Evolutionary conservation across 2,888 invertebrate species (phyloP).

Genomic region (Drosophila mulleri): DNA sequence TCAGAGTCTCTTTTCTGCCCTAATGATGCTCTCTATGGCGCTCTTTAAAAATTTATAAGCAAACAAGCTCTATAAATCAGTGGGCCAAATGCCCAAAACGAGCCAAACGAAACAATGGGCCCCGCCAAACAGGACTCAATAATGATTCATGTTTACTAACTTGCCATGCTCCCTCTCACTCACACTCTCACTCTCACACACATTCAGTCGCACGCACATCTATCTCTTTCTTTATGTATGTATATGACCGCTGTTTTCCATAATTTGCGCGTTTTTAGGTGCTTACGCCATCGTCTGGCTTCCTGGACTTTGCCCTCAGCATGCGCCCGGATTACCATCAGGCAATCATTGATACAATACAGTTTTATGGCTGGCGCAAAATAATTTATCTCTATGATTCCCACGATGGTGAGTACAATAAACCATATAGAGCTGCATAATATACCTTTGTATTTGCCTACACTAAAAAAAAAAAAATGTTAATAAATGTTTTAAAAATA

Average conservation of each 20-base stretch:
- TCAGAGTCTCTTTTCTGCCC: conserved; percentile 3
- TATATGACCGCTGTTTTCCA: conserved; percentile 62
- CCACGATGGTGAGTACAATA: conserved; percentile 89
- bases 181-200: background rate
- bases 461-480: background rate
- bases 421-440: background rate
- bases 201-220: background rate
- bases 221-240: conserved; percentile 1
- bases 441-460: conserved; percentile 4
- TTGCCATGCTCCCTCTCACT: conserved; percentile 39
- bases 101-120: conserved; percentile 44
- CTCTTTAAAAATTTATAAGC: conserved; percentile 77
- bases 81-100: conserved; percentile 75
- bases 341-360: conserved; percentile 97
- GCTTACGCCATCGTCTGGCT: conserved; percentile 93
- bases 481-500: background rate
- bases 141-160: conserved; percentile 81
- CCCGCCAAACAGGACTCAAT: conserved; percentile 56
- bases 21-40: conserved; percentile 62
- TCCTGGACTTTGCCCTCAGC: conserved; percentile 95
- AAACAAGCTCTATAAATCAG: conserved; percentile 67
- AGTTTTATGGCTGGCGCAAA: conserved; percentile 93
- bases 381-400: conserved; percentile 93
- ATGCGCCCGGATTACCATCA: conserved; percentile 98
- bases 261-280: conserved; percentile 87